A percentile compares a stretch with the other conserved stretches of the same genome.
phyloP scores from a whole-genome alignment of 2,888 invertebrate species.

The Alitta virens region DNA sequence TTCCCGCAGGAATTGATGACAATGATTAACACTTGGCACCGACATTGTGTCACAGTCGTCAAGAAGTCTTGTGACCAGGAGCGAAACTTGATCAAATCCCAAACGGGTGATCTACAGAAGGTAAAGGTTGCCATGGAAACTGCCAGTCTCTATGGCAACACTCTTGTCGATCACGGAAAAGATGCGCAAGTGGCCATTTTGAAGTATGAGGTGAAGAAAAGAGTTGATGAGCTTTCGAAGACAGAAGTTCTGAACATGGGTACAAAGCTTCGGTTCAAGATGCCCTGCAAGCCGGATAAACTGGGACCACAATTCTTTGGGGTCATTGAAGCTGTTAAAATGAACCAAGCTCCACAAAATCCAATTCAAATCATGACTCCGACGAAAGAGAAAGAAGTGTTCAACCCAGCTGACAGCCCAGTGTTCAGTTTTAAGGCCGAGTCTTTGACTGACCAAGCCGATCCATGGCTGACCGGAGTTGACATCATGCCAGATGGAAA shows the following conservation, averaged over 20 bases:
- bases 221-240: background rate
- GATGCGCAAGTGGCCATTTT: slow-evolving; percentile 2
- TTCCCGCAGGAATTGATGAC: background rate
- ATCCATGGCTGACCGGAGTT: slow-evolving; percentile 13
- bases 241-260: background rate
- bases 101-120: background rate
- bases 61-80: slow-evolving; percentile 6
- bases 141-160: background rate
- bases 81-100: slow-evolving; percentile 2
- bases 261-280: too few relatives aligned
- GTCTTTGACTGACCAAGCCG: slow-evolving; percentile 2
- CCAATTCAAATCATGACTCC: too few relatives aligned
- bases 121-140: slow-evolving; percentile 2
- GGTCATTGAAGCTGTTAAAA: too few relatives aligned
- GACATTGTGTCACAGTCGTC: slow-evolving; percentile 3
- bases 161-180: slow-evolving; percentile 2
- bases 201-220: slow-evolving; percentile 5
- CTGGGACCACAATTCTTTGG: too few relatives aligned
- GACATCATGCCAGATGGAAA: background rate
- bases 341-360: too few relatives aligned
- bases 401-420: background rate
- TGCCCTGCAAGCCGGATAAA: too few relatives aligned
- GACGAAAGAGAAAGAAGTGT: too few relatives aligned
- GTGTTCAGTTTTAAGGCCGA: background rate
- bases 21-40: slow-evolving; percentile 8